Evolutionary conservation across 2,113 vertebrate genomes (phyloP).

Genomic region (Cyphomyrus plagiostoma): DNA sequence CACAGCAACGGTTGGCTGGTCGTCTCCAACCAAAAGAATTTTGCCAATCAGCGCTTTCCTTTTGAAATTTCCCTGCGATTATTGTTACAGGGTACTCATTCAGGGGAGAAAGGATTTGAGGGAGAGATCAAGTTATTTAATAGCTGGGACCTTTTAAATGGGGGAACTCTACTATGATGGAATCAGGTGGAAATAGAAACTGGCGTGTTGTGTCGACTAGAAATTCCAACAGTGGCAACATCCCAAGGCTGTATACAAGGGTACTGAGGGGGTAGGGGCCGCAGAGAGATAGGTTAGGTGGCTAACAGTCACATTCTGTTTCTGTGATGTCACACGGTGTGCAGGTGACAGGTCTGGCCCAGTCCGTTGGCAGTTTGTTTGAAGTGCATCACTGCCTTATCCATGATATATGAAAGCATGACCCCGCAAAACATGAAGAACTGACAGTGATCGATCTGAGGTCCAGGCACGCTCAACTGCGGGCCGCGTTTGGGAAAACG

Average conservation of each 20-base stretch:
- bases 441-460: constrained; percentile 35
- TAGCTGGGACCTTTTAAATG: constrained; percentile 60
- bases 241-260: constrained; percentile 18
- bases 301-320: not conserved
- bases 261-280: constrained; percentile 19
- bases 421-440: constrained; percentile 1
- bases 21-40: constrained; percentile 57
- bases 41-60: constrained; percentile 61
- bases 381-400: not conserved
- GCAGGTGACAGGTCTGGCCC: not conserved
- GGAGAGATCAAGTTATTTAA: constrained; percentile 67
- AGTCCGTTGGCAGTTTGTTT: not conserved
- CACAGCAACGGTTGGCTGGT: constrained; percentile 47
- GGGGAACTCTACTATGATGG: constrained; percentile 49
- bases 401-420: not conserved
- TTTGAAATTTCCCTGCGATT: constrained; percentile 57
- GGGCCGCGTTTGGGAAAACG: not conserved
- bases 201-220: constrained; percentile 46
- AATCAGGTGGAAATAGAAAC: constrained; percentile 59
- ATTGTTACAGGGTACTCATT: constrained; percentile 63
- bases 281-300: constrained; percentile 27
- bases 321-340: not conserved
- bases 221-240: constrained; percentile 31
- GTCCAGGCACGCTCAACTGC: constrained; percentile 30
- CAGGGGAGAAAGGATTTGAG: constrained; percentile 62